Percentiles rank a stretch among this genome's conserved stretches.
Evolutionary conservation across 2,113 vertebrate species (phyloP).

Genomic region (Mustela lutreola): DNA sequence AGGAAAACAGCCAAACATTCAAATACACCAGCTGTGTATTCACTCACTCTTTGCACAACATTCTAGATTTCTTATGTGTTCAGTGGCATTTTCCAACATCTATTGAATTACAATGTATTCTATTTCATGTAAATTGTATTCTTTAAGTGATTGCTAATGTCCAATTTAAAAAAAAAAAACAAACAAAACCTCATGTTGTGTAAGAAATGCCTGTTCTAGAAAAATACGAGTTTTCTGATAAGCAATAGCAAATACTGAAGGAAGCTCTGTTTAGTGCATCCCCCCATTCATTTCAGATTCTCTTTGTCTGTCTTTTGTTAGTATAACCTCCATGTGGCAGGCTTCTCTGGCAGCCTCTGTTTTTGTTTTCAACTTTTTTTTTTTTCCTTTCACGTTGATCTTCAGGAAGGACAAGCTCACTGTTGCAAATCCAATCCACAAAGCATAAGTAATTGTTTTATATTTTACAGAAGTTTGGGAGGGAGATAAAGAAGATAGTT

Average conservation of each 20-base stretch:
- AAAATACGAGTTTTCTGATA: neutral
- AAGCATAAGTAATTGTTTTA: neutral
- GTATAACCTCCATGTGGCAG: neutral
- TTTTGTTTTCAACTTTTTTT: neutral
- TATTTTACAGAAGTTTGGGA: constrained; percentile 23
- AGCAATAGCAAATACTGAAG: no score
- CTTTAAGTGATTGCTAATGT: neutral
- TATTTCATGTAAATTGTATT: neutral
- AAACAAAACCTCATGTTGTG: neutral
- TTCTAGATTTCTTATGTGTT: neutral
- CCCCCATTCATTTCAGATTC: neutral
- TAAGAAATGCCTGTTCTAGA: neutral
- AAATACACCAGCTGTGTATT: constrained; percentile 30
- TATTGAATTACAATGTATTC: neutral
- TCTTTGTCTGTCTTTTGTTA: neutral
- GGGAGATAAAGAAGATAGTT: neutral
- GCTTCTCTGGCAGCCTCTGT: neutral
- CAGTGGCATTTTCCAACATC: neutral
- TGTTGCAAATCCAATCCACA: neutral
- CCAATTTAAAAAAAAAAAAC: neutral
- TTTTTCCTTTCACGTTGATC: neutral
- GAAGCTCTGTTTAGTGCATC: neutral
- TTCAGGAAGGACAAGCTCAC: constrained; percentile 10
- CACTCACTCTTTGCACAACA: neutral
- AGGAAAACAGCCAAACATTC: constrained; percentile 43